Conservation (phyloP, 1,140 invertebrate species). For the Drosophila chauvacae region DNA sequence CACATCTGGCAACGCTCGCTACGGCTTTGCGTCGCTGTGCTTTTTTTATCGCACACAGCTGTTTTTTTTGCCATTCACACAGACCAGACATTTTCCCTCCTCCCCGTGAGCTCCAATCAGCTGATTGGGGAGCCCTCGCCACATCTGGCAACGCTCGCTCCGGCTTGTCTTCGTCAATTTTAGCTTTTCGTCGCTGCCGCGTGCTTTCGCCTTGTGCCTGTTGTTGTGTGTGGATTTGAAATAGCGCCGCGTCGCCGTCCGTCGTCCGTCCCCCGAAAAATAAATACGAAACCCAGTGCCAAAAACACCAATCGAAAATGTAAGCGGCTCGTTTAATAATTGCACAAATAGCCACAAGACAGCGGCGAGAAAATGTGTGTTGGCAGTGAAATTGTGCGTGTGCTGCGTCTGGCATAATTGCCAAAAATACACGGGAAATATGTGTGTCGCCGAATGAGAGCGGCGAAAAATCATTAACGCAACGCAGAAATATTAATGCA, state of each 20-base stretch:
- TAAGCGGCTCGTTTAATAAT: conserved; percentile 37
- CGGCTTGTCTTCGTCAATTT: conserved; percentile 16
- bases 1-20: conserved; percentile 15
- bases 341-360: conserved; percentile 19
- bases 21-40: too few relatives aligned
- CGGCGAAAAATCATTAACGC: conserved; percentile 46
- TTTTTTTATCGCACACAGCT: neutral
- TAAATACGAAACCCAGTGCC: conserved; percentile 40
- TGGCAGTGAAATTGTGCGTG: conserved; percentile 59
- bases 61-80: conserved; percentile 21
- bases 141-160: conserved; percentile 15
- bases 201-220: conserved; percentile 5
- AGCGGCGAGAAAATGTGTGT: conserved; percentile 20
- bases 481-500: conserved; percentile 48
- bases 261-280: conserved; percentile 7
- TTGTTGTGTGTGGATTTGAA: conserved; percentile 34
- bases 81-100: too few relatives aligned
- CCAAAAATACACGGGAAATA: conserved; percentile 36
- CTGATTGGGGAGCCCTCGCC: conserved; percentile 1
- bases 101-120: conserved; percentile 7
- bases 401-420: conserved; percentile 37
- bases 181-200: conserved; percentile 27
- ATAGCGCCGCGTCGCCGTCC: conserved; percentile 29
- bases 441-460: conserved; percentile 51
- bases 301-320: conserved; percentile 43